Evolutionary conservation across 2,113 vertebrate species (phyloP).

Genomic region (Entosphenus tridentatus): DNA sequence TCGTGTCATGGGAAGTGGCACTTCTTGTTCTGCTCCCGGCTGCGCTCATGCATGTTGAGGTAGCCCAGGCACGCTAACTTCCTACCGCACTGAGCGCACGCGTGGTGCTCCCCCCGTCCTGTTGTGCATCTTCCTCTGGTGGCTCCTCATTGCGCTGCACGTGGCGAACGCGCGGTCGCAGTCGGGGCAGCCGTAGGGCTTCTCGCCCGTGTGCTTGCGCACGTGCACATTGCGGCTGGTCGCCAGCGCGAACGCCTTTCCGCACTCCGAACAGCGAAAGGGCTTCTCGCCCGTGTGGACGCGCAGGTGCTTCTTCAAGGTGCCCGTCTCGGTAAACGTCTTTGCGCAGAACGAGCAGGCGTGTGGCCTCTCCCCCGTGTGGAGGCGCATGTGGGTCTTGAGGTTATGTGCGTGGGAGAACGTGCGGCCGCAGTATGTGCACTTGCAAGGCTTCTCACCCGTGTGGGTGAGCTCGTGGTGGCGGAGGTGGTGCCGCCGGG

Average conservation of each 20-base stretch:
- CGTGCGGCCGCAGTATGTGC: background rate
- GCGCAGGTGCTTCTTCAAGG: background rate
- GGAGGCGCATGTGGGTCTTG: background rate
- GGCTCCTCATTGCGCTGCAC: too few relatives aligned
- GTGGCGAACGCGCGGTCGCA: background rate
- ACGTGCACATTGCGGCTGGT: background rate
- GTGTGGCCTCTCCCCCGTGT: constrained; percentile 2
- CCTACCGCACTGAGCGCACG: too few relatives aligned
- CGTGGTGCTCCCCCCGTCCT: too few relatives aligned
- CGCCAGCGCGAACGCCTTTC: background rate
- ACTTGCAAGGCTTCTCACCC: constrained; percentile 2
- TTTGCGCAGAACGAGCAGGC: background rate
- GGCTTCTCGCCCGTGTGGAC: background rate
- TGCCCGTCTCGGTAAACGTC: background rate
- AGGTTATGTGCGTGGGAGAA: constrained; percentile 3
- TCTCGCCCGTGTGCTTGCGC: background rate
- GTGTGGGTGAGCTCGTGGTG: background rate
- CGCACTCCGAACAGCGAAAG: background rate
- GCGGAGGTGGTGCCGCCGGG: background rate
- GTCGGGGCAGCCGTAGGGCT: background rate
- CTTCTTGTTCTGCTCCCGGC: too few relatives aligned
- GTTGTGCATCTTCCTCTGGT: too few relatives aligned
- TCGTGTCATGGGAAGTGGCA: too few relatives aligned
- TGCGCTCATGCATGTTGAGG: too few relatives aligned
- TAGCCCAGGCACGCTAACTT: too few relatives aligned